Evolutionary conservation across 92 coral and sea anemone genomes (phyloP), one percentile per base, ranked within the genome.

Genomic region (Meandrina meandrites): DNA sequence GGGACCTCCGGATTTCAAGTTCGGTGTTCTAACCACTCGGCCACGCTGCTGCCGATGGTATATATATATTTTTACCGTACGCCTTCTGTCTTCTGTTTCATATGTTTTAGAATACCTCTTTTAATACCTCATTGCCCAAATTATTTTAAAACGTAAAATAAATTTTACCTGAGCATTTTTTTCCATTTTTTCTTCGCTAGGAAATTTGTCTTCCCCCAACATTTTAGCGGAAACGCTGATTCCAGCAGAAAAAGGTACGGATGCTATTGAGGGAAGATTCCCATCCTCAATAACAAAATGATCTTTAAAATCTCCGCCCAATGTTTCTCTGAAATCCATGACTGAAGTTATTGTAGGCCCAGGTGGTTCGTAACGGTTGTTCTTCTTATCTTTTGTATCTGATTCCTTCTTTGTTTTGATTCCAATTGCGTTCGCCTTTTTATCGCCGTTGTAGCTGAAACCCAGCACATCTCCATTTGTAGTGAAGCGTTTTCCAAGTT

Each of bases 291-390:
- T 84, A 40, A 91, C 89, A 2, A 83, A 91, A 76, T 40, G 45
- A 40, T 40, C 45, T 40, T 40, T 40, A 40, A 40, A 40, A 40
- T 81, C 82, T 9, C 67, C 82, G 12, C 71, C 85, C 69, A 84
- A 6, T 40, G 45, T 58, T 32, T 80, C 88, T 21, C 94, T 66
- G 42, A 88, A 88, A 77, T 91, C 93, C 85, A 91, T 91, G 13
- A 91, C 88, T 51, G 86, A 66, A 35, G 91, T 84, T 53, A 91
- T 88, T 28, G 91, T 88, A 48, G 93, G 93, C 28, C 93, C 93
- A 60, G 93, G 93, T 1, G 91, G 91, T 42, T 81, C 13, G 12
- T 9, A 9, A 50, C 45, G 2, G 6, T 40, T 17, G 45, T 40
- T 40, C 45, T 40, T 40, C 3, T 40, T 6, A 40, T 40, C 45